Evolutionary conservation across 2,888 invertebrate genomes (phyloP).

Genomic region (Ennomos quercinarius): DNA sequence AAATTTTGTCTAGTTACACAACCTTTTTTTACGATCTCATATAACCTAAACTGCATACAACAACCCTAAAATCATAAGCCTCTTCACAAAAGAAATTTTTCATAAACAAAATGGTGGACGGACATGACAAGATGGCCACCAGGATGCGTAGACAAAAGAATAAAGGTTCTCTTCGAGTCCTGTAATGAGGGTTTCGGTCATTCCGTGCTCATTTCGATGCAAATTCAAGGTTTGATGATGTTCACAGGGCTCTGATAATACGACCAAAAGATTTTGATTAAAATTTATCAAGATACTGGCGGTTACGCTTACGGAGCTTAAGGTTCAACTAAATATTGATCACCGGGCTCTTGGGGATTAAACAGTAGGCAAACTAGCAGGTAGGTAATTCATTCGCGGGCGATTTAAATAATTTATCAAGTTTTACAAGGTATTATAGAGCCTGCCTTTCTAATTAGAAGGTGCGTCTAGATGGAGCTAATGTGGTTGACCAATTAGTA

Average conservation of each 20-base stretch:
- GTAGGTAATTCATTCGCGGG: conserved; percentile 20
- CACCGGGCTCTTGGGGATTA: conserved; percentile 18
- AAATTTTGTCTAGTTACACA: not conserved
- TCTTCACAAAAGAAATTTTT: conserved; percentile 54
- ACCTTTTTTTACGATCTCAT: conserved; percentile 16
- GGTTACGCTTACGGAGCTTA: conserved; percentile 18
- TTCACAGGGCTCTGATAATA: conserved; percentile 78
- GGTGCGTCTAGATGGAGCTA: no score
- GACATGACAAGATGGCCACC: conserved; percentile 63
- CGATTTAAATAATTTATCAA: conserved; percentile 27
- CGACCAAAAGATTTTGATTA: conserved; percentile 77
- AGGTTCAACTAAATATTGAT: conserved; percentile 28
- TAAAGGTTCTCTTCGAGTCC: conserved; percentile 66
- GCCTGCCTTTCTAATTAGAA: conserved; percentile 2
- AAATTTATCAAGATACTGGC: conserved; percentile 66
- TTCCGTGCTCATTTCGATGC: conserved; percentile 80
- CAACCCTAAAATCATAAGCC: conserved; percentile 17
- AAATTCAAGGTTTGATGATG: conserved; percentile 78
- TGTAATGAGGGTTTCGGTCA: conserved; percentile 77
- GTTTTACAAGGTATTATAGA: conserved; percentile 5
- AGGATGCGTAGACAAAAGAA: conserved; percentile 75
- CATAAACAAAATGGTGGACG: conserved; percentile 64
- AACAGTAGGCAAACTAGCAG: conserved; percentile 18
- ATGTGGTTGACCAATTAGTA: no score
- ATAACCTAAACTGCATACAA: conserved; percentile 27